phyloP scores from a whole-genome alignment of 2,888 invertebrate genomes.

The Isoperla grammatica region DNA sequence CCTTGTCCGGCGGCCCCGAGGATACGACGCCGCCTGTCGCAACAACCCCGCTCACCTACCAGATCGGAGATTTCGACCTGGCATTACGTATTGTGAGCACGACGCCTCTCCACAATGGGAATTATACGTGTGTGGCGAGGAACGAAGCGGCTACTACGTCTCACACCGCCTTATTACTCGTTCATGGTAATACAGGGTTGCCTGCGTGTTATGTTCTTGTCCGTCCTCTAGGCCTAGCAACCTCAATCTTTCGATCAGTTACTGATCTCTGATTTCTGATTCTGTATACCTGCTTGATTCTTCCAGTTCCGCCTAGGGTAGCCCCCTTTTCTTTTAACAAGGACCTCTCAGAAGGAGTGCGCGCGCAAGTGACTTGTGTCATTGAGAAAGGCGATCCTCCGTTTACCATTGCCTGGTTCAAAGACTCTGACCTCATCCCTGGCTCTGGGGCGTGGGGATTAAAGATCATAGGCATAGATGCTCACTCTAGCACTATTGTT shows the following conservation, averaged over 20 bases:
- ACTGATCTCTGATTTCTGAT: slow-evolving; percentile 19
- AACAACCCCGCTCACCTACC: slow-evolving; percentile 30
- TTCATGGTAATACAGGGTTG: slow-evolving; percentile 46
- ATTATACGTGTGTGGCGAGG: slow-evolving; percentile 54
- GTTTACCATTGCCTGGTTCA: slow-evolving; percentile 42
- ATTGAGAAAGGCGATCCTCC: slow-evolving; percentile 49
- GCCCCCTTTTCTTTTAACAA: slow-evolving; percentile 37
- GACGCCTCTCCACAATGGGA: slow-evolving; percentile 47
- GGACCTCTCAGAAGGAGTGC: slow-evolving; percentile 36
- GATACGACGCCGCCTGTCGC: slow-evolving; percentile 32
- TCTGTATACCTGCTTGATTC: slow-evolving; percentile 25
- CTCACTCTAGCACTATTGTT: slow-evolving; percentile 38
- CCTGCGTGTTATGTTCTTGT: too few species aligned
- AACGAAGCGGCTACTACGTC: slow-evolving; percentile 54
- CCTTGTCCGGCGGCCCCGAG: slow-evolving; percentile 3
- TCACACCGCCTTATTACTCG: slow-evolving; percentile 54
- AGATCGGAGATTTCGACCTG: slow-evolving; percentile 41
- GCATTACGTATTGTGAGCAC: slow-evolving; percentile 32
- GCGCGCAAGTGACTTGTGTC: slow-evolving; percentile 48
- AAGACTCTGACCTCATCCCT: slow-evolving; percentile 38
- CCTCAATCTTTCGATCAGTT: slow-evolving; percentile 14
- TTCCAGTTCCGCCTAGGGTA: slow-evolving; percentile 37
- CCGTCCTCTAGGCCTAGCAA: not conserved
- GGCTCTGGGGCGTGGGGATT: slow-evolving; percentile 31
- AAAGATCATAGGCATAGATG: slow-evolving; percentile 35